Evolutionary conservation across 2,888 invertebrate species (phyloP), one percentile per base, ranked within the genome.

Genomic region (Limnephilus rhombicus): DNA sequence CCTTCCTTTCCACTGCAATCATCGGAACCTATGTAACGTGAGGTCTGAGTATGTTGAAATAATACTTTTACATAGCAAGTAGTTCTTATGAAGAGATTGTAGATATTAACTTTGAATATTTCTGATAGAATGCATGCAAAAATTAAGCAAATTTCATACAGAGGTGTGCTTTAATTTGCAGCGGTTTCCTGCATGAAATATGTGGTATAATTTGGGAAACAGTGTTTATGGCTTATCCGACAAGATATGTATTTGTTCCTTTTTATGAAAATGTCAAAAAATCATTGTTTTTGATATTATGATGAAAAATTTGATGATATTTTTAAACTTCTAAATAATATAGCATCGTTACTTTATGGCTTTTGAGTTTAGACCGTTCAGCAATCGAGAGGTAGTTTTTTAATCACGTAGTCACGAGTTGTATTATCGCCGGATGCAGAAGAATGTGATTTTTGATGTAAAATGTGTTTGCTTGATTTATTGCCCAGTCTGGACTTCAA

Each of bases 1-100:
- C 89, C 88, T 83, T 88, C 91, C 34, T 37, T 34, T 89, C 80
- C 80, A 89, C 80, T 80, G 80, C 88, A 90, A 82, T 90, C 82
- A 82, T 81, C 45, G 82, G 88, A 89, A 68, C 31, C 68, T 80
- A 89, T 89, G 53, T 80, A 89, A 37, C 80, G 34, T 80, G 68
- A 89, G 80, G 37, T 80, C 29, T 89, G 80, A n/a, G 80, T 89
- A 68, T 68, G 87, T 68, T 87, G 31, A 49, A 87, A n/a, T 87
- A 68, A 68, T 68, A 68, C 68, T 68, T 68, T 24, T 24, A 24
- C 2, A 24, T n/a, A 68, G 53, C 53, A 53, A 68, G 68, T 24
- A 68, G 9, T 68, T 24, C 24, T 68, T 68, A 68, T 68, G 24
- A n/a, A 68, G 53, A 68, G 24, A n/a, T 68, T 68, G 9, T 68